A percentile compares a stretch with the other conserved stretches of the same genome.
Conservation (phyloP, 1,140 invertebrate species). For the Macrobrachium rosenbergii region DNA sequence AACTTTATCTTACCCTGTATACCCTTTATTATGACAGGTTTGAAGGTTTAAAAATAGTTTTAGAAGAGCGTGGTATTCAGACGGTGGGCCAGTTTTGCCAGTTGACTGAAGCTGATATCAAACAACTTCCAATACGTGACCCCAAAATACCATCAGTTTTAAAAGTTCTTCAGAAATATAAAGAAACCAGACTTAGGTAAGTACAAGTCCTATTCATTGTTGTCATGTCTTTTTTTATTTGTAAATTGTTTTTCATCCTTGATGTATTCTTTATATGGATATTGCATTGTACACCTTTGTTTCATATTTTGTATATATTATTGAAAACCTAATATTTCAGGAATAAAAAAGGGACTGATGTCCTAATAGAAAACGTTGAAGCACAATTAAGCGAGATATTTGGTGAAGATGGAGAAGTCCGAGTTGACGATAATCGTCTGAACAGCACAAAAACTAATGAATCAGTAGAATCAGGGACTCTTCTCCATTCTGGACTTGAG, state of each 20-base stretch:
- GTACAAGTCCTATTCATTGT: background rate
- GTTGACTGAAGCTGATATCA: constrained; percentile 43
- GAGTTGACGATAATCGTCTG: too few species aligned
- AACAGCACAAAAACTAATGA: too few species aligned
- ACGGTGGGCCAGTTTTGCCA: constrained; percentile 53
- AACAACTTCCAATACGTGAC: constrained; percentile 28
- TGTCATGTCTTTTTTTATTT: background rate
- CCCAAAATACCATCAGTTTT: constrained; percentile 30
- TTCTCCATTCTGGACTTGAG: too few species aligned
- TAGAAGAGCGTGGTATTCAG: constrained; percentile 15
- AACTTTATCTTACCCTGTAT: background rate
- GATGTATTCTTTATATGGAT: too few species aligned
- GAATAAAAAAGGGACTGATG: too few species aligned
- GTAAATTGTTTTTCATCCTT: background rate
- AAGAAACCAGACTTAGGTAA: constrained; percentile 28
- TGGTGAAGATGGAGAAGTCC: too few species aligned
- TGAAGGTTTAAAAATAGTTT: constrained; percentile 23
- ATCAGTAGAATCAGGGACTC: too few species aligned
- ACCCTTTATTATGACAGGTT: constrained; percentile 12
- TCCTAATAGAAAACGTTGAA: too few species aligned
- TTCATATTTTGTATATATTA: too few species aligned
- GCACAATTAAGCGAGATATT: too few species aligned
- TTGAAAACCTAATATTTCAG: too few species aligned
- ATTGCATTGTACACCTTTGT: too few species aligned
- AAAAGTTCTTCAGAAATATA: constrained; percentile 43